These are phyloP conservation scores for Ectropis grisescens DNA, from an alignment of 1,140 invertebrate genomes.

Conservation along the genomic window DNA sequence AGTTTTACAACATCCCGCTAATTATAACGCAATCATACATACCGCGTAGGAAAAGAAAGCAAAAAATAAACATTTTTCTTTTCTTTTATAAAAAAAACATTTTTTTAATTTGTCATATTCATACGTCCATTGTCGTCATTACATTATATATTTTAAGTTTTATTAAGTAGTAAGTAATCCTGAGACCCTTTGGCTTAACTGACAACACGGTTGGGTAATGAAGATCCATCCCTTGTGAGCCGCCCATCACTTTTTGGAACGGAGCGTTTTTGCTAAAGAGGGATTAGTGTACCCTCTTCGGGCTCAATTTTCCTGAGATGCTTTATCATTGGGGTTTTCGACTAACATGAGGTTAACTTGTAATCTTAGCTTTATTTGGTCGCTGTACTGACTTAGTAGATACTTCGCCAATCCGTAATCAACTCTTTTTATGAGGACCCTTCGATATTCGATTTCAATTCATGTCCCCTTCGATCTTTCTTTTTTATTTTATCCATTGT, in stretches of 20 bases:
- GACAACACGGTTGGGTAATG: slow-evolving; percentile 61
- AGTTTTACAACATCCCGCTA: too few species aligned
- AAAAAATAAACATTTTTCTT: too few species aligned
- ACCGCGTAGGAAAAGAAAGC: too few species aligned
- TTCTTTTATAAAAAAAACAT: too few species aligned
- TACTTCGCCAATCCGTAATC: slow-evolving; percentile 43
- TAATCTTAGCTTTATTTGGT: slow-evolving; percentile 67
- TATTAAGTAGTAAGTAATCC: slow-evolving; percentile 51
- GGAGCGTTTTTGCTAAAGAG: slow-evolving; percentile 69
- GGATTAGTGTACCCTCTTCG: slow-evolving; percentile 62
- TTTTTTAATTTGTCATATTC: too few species aligned
- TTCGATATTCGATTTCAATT: slow-evolving; percentile 29
- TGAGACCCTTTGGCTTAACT: slow-evolving; percentile 52
- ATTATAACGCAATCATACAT: too few species aligned
- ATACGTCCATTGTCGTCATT: too few species aligned
- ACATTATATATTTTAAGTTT: slow-evolving; percentile 39
- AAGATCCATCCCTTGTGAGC: slow-evolving; percentile 54
- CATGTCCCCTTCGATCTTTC: slow-evolving; percentile 17
- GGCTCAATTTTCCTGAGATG: slow-evolving; percentile 59
- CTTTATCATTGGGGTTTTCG: slow-evolving; percentile 65
- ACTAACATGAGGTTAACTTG: slow-evolving; percentile 68
- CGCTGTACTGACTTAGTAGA: slow-evolving; percentile 54
- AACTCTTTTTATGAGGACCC: slow-evolving; percentile 38
- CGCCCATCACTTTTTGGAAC: slow-evolving; percentile 66
- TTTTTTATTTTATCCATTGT: not conserved